These are phyloP conservation scores for Bos indicus DNA, from an alignment of 2,113 vertebrate genomes.

Conservation along the genomic window DNA sequence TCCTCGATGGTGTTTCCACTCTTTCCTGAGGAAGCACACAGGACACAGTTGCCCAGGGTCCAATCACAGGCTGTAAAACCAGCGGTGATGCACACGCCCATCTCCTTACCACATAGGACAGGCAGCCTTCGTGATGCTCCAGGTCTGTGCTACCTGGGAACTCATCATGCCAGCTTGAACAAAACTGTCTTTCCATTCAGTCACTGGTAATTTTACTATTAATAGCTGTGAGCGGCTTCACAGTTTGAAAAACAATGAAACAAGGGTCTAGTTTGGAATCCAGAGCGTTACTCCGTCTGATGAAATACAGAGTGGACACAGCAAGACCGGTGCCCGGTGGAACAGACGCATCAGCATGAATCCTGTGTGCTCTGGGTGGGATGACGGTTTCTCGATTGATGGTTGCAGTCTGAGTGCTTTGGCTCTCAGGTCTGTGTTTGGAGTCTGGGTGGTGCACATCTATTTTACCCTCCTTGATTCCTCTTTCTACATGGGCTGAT, in stretches of 20 bases:
- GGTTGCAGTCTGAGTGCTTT: background rate
- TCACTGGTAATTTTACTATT: background rate
- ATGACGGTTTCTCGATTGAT: background rate
- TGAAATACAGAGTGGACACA: background rate
- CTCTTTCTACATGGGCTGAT: background rate
- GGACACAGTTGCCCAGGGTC: background rate
- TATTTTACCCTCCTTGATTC: background rate
- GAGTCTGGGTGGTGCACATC: background rate
- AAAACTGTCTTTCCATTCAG: background rate
- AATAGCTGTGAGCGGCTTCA: background rate
- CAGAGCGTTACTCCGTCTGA: background rate
- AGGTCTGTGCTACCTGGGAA: background rate
- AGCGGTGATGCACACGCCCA: rapidly evolving
- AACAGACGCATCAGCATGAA: background rate
- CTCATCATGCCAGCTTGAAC: background rate
- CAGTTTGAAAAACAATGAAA: slow-evolving; percentile 14
- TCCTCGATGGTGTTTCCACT: background rate
- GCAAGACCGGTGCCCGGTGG: background rate
- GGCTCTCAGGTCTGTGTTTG: background rate
- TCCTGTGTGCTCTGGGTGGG: background rate
- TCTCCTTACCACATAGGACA: background rate
- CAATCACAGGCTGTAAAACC: background rate
- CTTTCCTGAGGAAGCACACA: background rate
- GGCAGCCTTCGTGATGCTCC: background rate
- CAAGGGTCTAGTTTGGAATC: background rate